Conservation (phyloP, 2,113 vertebrate species). For the Micronisus gabar region DNA sequence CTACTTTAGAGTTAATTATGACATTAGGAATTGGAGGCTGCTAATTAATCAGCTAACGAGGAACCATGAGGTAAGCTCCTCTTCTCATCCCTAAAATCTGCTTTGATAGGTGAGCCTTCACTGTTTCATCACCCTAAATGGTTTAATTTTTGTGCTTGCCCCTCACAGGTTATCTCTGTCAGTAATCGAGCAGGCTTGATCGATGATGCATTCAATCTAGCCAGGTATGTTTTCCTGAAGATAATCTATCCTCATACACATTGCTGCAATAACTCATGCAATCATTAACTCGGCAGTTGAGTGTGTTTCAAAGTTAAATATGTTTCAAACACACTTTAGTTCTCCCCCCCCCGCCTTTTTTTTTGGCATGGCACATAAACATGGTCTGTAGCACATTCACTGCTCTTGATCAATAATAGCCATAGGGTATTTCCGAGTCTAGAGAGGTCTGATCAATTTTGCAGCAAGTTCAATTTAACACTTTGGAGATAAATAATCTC, state of each 20-base stretch:
- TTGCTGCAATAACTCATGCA: background rate
- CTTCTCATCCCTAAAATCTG: conserved; percentile 13
- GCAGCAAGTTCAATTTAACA: conserved; percentile 57
- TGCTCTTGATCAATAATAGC: conserved; percentile 59
- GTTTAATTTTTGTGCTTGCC: conserved; percentile 48
- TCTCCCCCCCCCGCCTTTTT: background rate
- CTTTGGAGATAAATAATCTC: conserved; percentile 61
- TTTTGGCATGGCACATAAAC: background rate
- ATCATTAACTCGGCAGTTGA: background rate
- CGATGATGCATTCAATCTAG: conserved; percentile 94
- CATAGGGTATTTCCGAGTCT: conserved; percentile 49
- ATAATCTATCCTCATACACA: conserved; percentile 45
- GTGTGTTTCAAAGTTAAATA: conserved; percentile 14
- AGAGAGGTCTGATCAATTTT: conserved; percentile 67
- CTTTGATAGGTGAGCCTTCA: conserved; percentile 23
- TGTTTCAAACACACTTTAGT: conserved; percentile 3
- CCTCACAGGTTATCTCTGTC: conserved; percentile 87
- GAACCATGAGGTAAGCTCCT: conserved; percentile 82
- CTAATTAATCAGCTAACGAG: conserved; percentile 90
- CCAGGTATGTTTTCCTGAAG: conserved; percentile 84
- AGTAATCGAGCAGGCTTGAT: conserved; percentile 95
- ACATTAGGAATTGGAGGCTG: conserved; percentile 93
- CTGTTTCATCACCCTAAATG: conserved; percentile 54
- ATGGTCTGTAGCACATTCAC: background rate
- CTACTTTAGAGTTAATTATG: conserved; percentile 98